A percentile compares a stretch with the other conserved stretches of the same genome.
Evolutionary conservation across 2,888 invertebrate species (phyloP).

Genomic region (Oeneis ivallda): DNA sequence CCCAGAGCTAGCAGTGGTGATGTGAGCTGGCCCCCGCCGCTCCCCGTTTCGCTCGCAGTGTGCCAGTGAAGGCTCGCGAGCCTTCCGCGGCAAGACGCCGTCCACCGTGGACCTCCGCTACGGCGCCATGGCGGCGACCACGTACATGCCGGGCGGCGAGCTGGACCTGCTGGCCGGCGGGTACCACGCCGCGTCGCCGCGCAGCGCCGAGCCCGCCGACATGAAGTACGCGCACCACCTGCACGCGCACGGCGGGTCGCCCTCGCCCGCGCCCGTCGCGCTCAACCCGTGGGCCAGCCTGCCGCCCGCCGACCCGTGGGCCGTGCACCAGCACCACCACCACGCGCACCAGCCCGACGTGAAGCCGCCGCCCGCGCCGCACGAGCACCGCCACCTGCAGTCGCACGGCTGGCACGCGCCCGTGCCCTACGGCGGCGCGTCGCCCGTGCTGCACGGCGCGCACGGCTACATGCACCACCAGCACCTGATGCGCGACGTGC

Average conservation of each 20-base stretch:
- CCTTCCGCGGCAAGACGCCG: constrained; percentile 84
- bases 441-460: constrained; percentile 82
- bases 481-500: constrained; percentile 89
- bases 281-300: constrained; percentile 92
- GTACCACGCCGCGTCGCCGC: constrained; percentile 92
- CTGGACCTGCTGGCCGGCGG: constrained; percentile 88
- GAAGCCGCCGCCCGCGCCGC: constrained; percentile 85
- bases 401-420: constrained; percentile 95
- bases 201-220: constrained; percentile 94
- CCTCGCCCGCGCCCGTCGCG: constrained; percentile 80
- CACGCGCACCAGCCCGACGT: constrained; percentile 88
- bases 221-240: constrained; percentile 97
- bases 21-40: constrained; percentile 81
- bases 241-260: constrained; percentile 86
- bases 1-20: constrained; percentile 71
- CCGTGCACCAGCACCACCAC: constrained; percentile 88
- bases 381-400: constrained; percentile 80
- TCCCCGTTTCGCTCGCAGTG: constrained; percentile 73
- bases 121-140: constrained; percentile 97
- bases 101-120: constrained; percentile 83
- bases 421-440: constrained; percentile 92
- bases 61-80: constrained; percentile 79
- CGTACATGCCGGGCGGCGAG: constrained; percentile 93
- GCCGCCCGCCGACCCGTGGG: constrained; percentile 92
- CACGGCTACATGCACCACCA: constrained; percentile 81